A percentile compares a stretch with the other conserved stretches of the same genome.
Evolutionary conservation across 2,888 invertebrate genomes (phyloP).

Genomic region (Furcula furcula): DNA sequence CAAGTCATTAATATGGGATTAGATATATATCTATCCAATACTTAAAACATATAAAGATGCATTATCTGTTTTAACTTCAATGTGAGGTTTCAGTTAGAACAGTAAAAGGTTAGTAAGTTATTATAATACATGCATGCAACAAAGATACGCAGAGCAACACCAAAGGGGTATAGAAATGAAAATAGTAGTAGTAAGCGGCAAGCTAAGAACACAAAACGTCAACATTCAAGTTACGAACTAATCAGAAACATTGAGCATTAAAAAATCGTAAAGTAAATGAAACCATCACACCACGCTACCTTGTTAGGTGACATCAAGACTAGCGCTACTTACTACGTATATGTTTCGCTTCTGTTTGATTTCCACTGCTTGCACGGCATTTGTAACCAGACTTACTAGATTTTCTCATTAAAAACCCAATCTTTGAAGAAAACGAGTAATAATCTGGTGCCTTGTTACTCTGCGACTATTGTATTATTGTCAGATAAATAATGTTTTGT

Average conservation of each 20-base stretch:
- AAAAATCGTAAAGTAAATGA: slow-evolving; percentile 42
- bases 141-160: slow-evolving; percentile 67
- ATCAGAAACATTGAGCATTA: slow-evolving; percentile 2
- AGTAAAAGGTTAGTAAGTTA: slow-evolving; percentile 44
- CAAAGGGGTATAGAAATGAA: slow-evolving; percentile 54
- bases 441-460: slow-evolving; percentile 61
- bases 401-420: slow-evolving; percentile 65
- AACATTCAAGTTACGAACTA: too few relatives aligned
- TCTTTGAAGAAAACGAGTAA: slow-evolving; percentile 65
- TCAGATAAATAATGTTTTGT: slow-evolving; percentile 67
- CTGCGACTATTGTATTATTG: slow-evolving; percentile 64
- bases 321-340: slow-evolving; percentile 63
- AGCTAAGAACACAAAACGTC: slow-evolving; percentile 34
- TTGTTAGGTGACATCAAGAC: slow-evolving; percentile 64
- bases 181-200: slow-evolving; percentile 51
- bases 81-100: too few relatives aligned
- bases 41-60: too few relatives aligned
- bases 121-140: slow-evolving; percentile 43
- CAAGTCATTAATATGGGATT: too few relatives aligned
- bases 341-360: slow-evolving; percentile 35
- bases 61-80: too few relatives aligned
- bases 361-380: slow-evolving; percentile 58
- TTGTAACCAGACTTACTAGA: slow-evolving; percentile 45
- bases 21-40: too few relatives aligned
- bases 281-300: slow-evolving; percentile 75